phyloP scores from a whole-genome alignment of 1,140 invertebrate species.

The Araneus ventricosus region DNA sequence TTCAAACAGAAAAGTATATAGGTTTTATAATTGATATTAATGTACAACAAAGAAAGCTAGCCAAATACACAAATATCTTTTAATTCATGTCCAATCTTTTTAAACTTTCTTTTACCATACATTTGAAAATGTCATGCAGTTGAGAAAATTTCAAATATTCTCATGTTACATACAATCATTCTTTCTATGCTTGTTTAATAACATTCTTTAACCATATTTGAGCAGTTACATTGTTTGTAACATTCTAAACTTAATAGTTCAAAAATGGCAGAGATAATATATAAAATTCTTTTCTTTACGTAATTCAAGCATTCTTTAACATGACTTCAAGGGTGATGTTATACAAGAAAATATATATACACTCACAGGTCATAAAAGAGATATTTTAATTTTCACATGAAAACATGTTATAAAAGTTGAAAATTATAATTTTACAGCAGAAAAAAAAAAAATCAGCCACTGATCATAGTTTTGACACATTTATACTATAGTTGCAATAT shows the following conservation, averaged over 20 bases:
- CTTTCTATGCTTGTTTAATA: slow-evolving; percentile 10
- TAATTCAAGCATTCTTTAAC: background rate
- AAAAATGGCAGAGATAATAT: slow-evolving; percentile 56
- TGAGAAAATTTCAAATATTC: slow-evolving; percentile 4
- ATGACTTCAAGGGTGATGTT: background rate
- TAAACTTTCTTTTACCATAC: slow-evolving; percentile 35
- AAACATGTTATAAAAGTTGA: slow-evolving; percentile 10
- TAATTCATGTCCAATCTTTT: slow-evolving; percentile 48
- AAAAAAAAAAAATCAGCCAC: background rate
- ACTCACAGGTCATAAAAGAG: slow-evolving; percentile 15
- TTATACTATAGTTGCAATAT: background rate
- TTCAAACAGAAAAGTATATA: too few relatives aligned
- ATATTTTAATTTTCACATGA: slow-evolving; percentile 34
- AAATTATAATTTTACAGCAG: background rate
- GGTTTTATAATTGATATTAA: background rate
- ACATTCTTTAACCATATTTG: slow-evolving; percentile 39
- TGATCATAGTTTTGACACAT: background rate
- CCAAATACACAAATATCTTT: slow-evolving; percentile 57
- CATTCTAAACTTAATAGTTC: slow-evolving; percentile 53
- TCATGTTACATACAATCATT: background rate
- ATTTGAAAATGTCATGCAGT: background rate
- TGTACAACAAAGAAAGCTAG: slow-evolving; percentile 8
- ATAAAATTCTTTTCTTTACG: slow-evolving; percentile 18
- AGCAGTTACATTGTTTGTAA: slow-evolving; percentile 46
- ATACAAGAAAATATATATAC: slow-evolving; percentile 31